These are phyloP conservation scores for Rotaria macrura DNA, from an alignment of 2,888 invertebrate genomes.

Conservation along the genomic window DNA sequence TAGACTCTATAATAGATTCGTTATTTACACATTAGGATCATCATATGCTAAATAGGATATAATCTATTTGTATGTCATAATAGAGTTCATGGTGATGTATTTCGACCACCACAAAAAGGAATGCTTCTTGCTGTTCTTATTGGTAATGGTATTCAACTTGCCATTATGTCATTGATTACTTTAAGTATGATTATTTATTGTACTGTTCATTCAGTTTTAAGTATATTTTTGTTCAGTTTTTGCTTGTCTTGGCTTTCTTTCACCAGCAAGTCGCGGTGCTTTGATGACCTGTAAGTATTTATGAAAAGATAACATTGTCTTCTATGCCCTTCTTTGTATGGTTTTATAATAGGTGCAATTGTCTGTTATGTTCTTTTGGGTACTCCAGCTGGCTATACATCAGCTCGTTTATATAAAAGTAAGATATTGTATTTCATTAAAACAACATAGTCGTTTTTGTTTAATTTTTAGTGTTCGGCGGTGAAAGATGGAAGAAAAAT, in stretches of 20 bases:
- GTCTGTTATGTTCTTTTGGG: conserved; percentile 89
- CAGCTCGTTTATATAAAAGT: conserved; percentile 86
- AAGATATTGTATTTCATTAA: conserved; percentile 45
- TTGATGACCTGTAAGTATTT: conserved; percentile 72
- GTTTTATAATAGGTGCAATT: conserved; percentile 56
- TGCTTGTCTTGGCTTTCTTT: conserved; percentile 95
- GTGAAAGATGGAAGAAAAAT: conserved; percentile 95
- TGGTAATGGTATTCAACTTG: conserved; percentile 90
- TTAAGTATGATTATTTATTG: conserved; percentile 48
- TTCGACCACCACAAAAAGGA: conserved; percentile 67
- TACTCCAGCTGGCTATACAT: conserved; percentile 88
- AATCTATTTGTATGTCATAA: not conserved
- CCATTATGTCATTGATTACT: conserved; percentile 87
- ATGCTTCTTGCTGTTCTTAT: conserved; percentile 87
- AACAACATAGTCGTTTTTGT: conserved; percentile 36
- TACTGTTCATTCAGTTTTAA: too few relatives aligned
- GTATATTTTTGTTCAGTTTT: conserved; percentile 61
- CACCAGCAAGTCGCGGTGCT: conserved; percentile 93
- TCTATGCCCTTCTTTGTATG: too few relatives aligned
- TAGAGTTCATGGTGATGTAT: conserved; percentile 58
- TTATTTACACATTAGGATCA: too few relatives aligned
- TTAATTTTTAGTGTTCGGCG: conserved; percentile 63
- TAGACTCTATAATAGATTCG: too few relatives aligned
- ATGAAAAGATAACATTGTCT: too few relatives aligned
- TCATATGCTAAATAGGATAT: too few relatives aligned